phyloP scores from a whole-genome alignment of 2,113 vertebrate species.

The Neolamprologus longior region DNA sequence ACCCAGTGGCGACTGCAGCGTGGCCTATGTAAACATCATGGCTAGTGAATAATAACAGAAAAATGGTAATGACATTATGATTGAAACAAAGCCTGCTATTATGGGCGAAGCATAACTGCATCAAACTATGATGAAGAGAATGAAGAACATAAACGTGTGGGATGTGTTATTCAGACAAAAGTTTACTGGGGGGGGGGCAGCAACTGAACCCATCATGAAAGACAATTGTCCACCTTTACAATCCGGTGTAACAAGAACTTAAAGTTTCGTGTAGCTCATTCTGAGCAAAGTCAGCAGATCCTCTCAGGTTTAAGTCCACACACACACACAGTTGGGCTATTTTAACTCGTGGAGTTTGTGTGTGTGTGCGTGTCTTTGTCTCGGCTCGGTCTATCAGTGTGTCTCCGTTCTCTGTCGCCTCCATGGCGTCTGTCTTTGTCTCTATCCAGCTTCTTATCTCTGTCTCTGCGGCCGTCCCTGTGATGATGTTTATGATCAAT shows the following conservation, averaged over 20 bases:
- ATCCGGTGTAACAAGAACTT: neutral
- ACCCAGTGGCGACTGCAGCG: constrained; percentile 79
- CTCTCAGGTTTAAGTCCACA: neutral
- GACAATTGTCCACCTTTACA: neutral
- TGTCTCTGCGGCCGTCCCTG: constrained; percentile 14
- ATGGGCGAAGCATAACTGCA: constrained; percentile 35
- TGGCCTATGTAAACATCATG: constrained; percentile 71
- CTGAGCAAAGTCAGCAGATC: neutral
- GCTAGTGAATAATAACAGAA: constrained; percentile 67
- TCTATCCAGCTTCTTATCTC: constrained; percentile 25
- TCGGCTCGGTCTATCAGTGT: constrained; percentile 5
- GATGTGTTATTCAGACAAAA: neutral
- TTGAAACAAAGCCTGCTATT: constrained; percentile 50
- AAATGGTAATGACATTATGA: constrained; percentile 76
- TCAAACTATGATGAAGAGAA: neutral
- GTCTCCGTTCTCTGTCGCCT: constrained; percentile 14
- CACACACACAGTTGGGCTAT: neutral
- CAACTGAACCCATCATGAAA: neutral
- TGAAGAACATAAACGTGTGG: neutral
- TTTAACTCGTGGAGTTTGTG: neutral
- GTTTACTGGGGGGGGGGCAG: neutral
- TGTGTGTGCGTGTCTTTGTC: constrained; percentile 4
- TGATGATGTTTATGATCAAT: constrained; percentile 9
- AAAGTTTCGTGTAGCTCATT: neutral
- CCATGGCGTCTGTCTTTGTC: constrained; percentile 24